Percentiles rank a stretch among this genome's conserved stretches.
phyloP scores from a whole-genome alignment of 2,113 vertebrate species.

The Megalops atlanticus region DNA sequence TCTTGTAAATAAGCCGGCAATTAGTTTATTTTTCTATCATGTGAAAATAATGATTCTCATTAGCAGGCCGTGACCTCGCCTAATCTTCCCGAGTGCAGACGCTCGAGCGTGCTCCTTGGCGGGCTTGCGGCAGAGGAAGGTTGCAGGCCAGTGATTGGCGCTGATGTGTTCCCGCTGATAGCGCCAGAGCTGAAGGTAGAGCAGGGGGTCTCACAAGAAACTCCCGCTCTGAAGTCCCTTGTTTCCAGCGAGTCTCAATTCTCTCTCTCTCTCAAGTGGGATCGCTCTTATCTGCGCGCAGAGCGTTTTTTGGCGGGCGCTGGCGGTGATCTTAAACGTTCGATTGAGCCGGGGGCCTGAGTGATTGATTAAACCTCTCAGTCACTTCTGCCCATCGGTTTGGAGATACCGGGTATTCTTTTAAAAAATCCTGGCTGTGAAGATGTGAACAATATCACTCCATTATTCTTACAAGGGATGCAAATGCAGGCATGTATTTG shows the following conservation, averaged over 20 bases:
- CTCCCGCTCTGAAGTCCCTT: slow-evolving; percentile 46
- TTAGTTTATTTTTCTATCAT: slow-evolving; percentile 75
- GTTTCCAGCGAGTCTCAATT: slow-evolving; percentile 13
- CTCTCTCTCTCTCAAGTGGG: neutral
- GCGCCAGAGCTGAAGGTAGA: slow-evolving; percentile 17
- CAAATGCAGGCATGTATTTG: slow-evolving; percentile 38
- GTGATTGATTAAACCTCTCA: slow-evolving; percentile 38
- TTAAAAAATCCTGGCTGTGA: slow-evolving; percentile 40
- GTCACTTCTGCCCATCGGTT: slow-evolving; percentile 34
- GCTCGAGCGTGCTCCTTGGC: slow-evolving; percentile 42
- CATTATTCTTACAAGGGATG: slow-evolving; percentile 28
- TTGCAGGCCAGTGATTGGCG: slow-evolving; percentile 41
- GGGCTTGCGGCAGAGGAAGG: slow-evolving; percentile 35
- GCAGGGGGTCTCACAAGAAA: slow-evolving; percentile 38
- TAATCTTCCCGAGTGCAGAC: slow-evolving; percentile 63
- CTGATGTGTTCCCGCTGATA: slow-evolving; percentile 46
- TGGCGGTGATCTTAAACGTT: slow-evolving; percentile 7
- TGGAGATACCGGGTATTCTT: slow-evolving; percentile 33
- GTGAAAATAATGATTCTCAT: slow-evolving; percentile 76
- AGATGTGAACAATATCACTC: slow-evolving; percentile 35
- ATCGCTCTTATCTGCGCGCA: slow-evolving; percentile 46
- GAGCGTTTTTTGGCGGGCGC: slow-evolving; percentile 26
- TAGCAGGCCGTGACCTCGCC: slow-evolving; percentile 67
- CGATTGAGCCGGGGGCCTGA: slow-evolving; percentile 26
- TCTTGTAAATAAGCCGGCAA: slow-evolving; percentile 67